Base-by-base conservation (phyloP, 2,797 vertebrate species). In the Rhyacichthys aspro region DNA sequence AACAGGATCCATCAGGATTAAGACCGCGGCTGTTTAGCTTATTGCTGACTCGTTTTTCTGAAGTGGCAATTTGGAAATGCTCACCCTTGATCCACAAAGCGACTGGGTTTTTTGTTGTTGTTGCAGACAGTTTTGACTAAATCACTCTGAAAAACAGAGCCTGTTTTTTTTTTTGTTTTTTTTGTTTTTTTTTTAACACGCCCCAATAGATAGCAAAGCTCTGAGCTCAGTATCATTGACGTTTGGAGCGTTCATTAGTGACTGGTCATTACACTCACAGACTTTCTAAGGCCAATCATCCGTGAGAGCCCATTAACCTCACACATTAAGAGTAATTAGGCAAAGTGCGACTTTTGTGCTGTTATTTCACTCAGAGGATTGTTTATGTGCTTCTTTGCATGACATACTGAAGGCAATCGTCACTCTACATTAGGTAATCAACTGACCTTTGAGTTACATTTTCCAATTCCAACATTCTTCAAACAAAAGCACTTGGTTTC, bases 1-100 rank as follows among this genome's bases (percentile, higher is more conserved):
- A 91, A 89, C 87, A 86, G 89, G 84, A 87, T 92, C 83, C 88
- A 67, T 90, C 63, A 76, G 88, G 88, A 91, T 92, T 92, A 92
- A 71, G 64, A 73, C 55, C 23, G 59, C 87, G 64, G 83, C 74
- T 70, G 78, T 86, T 83, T 83, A 78, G 78, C 79, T 88, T 81
- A 79, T 84, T 82, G 75, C 89, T 85, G 80, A 83, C 76, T 84
- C 61, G 48, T 65, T 86, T 88, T 28, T 85, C 77, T 59, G 70
- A 69, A 60, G 47, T 43, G 32, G 42, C 60, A 70, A 59, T 79
- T 84, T 76, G 57, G 43, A 73, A 80, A 71, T 59, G 58, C 52
- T 72, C 15, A 9, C 38, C 46, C 38, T 41, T 56, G 28, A 74
- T 57, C 53, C 67, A 57, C 60, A 66, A 55, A 49, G 67, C 1